Base-by-base conservation (phyloP, 2,888 invertebrate species). In the Ferrisia virgata region DNA sequence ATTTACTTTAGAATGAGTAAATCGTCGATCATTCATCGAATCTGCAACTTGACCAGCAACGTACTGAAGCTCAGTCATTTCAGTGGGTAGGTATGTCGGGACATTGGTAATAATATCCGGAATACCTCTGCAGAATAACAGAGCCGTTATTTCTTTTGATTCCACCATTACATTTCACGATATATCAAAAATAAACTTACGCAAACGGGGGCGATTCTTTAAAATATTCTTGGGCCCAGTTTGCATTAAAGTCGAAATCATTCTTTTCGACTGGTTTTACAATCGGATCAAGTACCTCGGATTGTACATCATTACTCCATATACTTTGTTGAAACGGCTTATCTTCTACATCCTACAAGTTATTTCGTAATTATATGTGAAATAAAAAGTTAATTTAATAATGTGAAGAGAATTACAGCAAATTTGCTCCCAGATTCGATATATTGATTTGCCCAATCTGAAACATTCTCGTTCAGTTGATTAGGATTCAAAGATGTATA, bases 1-100 rank as follows among this genome's bases (percentile, higher is more conserved):
- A 53, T 84, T 86, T 88, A 92, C 92, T 90, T 92, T 91, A 84
- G 94, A 94, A 88, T 94, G 93, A 28, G 92, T 92, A 87, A 93
- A 91, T 87, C 93, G 93, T 86, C 93, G 91, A 89, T 94, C 93
- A 87, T 91, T 91, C 2, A 92, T 91, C 78, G 91, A 89, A 79
- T 89, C 89, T 36, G 92, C 90, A 87, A 92, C 90, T 87, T 92
- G 92, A 86, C 91, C 90, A 11, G 91, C 91, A 86, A 82, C 72
- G 25, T 85, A 91, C 91, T 82, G 90, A 89, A 88, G 90, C 33
- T 85, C 76, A 13, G 82, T 76, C 13, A 47, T 40, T 33, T 83
- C 83, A 40, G 76, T 18, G 9, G 83, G 43, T 18, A 76, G 36
- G 40, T 83, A 76, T 25, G 72, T 22, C 31, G 81, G 81, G 25